Evolutionary conservation across 2,888 invertebrate species (phyloP), one percentile per base, ranked within the genome.

Genomic region (Trachelus iudaicus): DNA sequence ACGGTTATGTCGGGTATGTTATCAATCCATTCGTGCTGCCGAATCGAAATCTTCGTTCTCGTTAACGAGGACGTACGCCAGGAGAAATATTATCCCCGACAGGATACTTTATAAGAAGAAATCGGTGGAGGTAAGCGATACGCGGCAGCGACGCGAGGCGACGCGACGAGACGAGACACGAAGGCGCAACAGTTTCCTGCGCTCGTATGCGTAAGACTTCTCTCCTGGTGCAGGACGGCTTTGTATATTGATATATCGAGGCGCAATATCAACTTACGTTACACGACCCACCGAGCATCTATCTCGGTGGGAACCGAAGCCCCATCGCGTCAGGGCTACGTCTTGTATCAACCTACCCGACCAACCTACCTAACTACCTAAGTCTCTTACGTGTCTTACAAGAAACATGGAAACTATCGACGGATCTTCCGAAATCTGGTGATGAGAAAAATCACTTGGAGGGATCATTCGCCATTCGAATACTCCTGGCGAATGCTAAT

Each of bases 261-360:
- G 87, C 83, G 89, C 85, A 89, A 90, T 90, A 90, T 90, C 90
- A 89, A 89, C 89, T 90, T 90, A 90, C 89, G 88, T 90, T 90
- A 90, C 90, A 90, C 89, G 90, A 89, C 87, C 75, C 89, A 89
- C 81, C 88, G 90, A 88, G 89, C 89, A 91, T 91, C 89, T 88
- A 91, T 91, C 90, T 91, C 88, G 91, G 91, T 91, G 91, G 91
- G 91, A 91, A 91, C 89, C 88, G 91, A 91, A 91, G 91, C 91
- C 91, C 90, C 83, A 85, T 83, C 76, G 80, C 76, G 79, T 80
- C 69, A 56, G 56, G 15, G 56, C 56, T 56, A 23, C 56, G 56
- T 56, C 56, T 56, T 56, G 56, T 23, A 23, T 56, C 23, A 15
- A 56, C 56, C 56, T 56, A 56, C 56, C 56, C 56, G 6, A 56